A percentile compares a stretch with the other conserved stretches of the same genome.
Evolutionary conservation across 2,113 vertebrate species (phyloP).

Genomic region (human (Homo sapiens)): DNA sequence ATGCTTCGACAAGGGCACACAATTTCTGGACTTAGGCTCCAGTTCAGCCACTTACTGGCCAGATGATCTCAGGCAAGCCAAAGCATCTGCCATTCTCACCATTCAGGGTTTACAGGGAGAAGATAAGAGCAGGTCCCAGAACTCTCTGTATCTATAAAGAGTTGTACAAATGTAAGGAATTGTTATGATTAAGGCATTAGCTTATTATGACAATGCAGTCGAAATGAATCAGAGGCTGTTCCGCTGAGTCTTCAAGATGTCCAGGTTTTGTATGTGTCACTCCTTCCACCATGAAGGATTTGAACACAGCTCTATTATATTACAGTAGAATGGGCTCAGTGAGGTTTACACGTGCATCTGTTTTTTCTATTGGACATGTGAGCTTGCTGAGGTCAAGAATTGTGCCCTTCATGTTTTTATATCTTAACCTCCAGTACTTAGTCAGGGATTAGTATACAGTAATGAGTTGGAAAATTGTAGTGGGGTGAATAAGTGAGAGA

Average conservation of each 20-base stretch:
- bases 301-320: neutral
- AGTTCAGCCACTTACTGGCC: neutral
- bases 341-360: neutral
- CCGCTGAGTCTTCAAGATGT: neutral
- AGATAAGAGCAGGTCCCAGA: neutral
- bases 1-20: neutral
- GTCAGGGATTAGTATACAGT: neutral
- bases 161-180: neutral
- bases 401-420: neutral
- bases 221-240: neutral
- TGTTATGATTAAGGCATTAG: neutral
- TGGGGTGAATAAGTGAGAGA: neutral
- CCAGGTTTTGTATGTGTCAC: neutral
- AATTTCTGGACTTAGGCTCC: neutral
- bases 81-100: neutral
- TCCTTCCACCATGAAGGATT: neutral
- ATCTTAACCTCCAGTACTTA: neutral
- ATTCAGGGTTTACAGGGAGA: neutral
- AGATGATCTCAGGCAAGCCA: neutral
- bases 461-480: neutral
- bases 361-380: neutral
- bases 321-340: neutral
- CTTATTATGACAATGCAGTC: neutral
- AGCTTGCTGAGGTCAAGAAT: neutral
- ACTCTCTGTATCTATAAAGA: neutral